phyloP scores from a whole-genome alignment of 2,797 vertebrate genomes.

The Sternarchorhynchus goeldii region DNA sequence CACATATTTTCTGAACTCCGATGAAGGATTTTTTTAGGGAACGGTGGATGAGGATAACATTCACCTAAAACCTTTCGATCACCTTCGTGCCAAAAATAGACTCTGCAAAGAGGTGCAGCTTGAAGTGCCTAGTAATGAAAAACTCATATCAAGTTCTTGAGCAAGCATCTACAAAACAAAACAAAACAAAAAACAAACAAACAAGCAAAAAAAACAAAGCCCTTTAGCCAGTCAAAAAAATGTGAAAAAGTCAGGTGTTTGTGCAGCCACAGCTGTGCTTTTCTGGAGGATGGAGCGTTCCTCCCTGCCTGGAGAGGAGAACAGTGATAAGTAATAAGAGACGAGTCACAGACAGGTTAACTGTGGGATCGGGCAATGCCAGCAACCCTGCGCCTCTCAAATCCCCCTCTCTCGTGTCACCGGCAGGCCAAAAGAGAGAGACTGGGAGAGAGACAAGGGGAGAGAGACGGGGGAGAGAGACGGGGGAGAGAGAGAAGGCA shows the following conservation, averaged over 20 bases:
- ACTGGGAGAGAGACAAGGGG: slow-evolving; percentile 25
- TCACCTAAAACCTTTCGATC: slow-evolving; percentile 42
- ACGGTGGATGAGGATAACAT: slow-evolving; percentile 36
- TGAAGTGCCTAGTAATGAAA: slow-evolving; percentile 48
- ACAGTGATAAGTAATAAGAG: slow-evolving; percentile 61
- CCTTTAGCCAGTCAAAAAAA: slow-evolving; percentile 22
- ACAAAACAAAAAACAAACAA: slow-evolving; percentile 6
- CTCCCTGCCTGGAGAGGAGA: slow-evolving; percentile 42
- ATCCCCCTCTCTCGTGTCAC: slow-evolving; percentile 70
- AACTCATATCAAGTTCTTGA: slow-evolving; percentile 40
- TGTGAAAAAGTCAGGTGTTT: slow-evolving; percentile 18
- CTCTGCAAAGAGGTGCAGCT: slow-evolving; percentile 47
- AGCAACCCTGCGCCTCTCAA: slow-evolving; percentile 65
- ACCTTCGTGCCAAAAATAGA: slow-evolving; percentile 47
- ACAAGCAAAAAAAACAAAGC: slow-evolving; percentile 10
- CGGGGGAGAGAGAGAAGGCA: slow-evolving; percentile 4
- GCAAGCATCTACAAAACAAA: slow-evolving; percentile 40
- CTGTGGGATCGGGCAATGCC: slow-evolving; percentile 58
- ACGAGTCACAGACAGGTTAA: slow-evolving; percentile 65
- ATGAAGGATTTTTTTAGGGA: slow-evolving; percentile 27
- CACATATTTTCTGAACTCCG: slow-evolving; percentile 4
- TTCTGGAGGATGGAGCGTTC: slow-evolving; percentile 32
- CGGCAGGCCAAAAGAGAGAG: slow-evolving; percentile 69
- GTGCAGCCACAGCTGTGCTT: slow-evolving; percentile 31
- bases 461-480: slow-evolving; percentile 35